These are phyloP conservation scores for Pristionchus mayeri DNA, from an alignment of 2,888 invertebrate species.

Conservation along the genomic window DNA sequence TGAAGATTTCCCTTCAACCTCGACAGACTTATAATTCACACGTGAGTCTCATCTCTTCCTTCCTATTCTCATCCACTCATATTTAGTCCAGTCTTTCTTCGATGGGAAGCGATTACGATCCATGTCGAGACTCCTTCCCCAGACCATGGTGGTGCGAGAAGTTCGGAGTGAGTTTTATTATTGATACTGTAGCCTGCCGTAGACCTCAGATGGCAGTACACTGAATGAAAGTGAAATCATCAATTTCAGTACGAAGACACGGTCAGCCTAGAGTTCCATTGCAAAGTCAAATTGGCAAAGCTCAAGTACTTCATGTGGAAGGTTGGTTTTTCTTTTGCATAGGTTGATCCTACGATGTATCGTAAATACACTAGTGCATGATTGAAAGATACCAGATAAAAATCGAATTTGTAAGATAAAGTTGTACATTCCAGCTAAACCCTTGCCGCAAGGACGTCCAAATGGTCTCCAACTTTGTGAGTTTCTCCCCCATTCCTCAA, in stretches of 20 bases:
- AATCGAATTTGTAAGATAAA: too few species aligned
- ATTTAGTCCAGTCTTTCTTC: too few species aligned
- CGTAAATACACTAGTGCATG: neutral
- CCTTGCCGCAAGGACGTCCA: neutral
- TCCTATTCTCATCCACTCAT: too few species aligned
- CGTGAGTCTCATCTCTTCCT: neutral
- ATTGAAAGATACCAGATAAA: too few species aligned
- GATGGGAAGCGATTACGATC: too few species aligned
- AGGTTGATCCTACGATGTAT: neutral
- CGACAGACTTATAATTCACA: too few species aligned
- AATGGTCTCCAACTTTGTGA: conserved; percentile 8
- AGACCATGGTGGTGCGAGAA: neutral
- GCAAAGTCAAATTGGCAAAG: neutral
- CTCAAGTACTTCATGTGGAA: neutral
- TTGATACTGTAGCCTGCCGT: neutral
- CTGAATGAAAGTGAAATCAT: too few species aligned
- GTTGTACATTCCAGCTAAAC: neutral
- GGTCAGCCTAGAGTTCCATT: neutral
- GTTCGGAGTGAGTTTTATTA: neutral
- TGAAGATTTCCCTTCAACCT: too few species aligned
- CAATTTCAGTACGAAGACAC: neutral
- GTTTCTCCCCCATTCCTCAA: too few species aligned
- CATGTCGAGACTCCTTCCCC: too few species aligned
- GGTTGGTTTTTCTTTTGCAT: neutral
- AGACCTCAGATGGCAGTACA: too few species aligned